phyloP scores from a whole-genome alignment of 2,797 vertebrate genomes.

The Pipistrellus pygmaeus region DNA sequence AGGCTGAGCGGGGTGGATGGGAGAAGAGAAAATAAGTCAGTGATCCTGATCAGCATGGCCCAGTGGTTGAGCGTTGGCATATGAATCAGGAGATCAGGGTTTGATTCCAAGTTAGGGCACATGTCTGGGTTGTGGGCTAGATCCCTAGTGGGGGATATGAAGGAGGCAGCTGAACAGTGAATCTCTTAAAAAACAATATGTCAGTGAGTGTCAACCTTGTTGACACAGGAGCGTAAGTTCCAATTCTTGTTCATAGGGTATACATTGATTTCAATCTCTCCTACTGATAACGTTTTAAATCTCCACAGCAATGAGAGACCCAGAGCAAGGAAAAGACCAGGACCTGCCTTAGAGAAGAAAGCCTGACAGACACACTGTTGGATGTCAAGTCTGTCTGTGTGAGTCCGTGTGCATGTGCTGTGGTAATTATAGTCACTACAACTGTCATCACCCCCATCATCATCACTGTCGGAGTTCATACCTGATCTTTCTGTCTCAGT shows the following conservation, averaged over 20 bases:
- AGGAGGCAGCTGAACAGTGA: too few species aligned
- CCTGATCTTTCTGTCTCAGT: background rate
- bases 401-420: too few species aligned
- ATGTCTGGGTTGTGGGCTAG: too few species aligned
- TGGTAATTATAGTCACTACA: background rate
- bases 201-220: background rate
- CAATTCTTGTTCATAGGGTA: background rate
- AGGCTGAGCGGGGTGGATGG: accelerated
- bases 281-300: background rate
- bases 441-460: accelerated
- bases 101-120: too few species aligned
- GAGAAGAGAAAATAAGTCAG: background rate
- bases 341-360: background rate
- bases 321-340: background rate
- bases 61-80: too few species aligned
- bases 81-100: too few species aligned
- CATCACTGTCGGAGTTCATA: background rate
- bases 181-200: background rate
- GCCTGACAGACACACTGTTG: background rate
- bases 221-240: background rate
- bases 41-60: too few species aligned
- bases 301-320: background rate
- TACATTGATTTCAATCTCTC: background rate
- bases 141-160: too few species aligned
- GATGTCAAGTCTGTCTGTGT: too few species aligned